Percentiles rank a stretch among this genome's conserved stretches.
Evolutionary conservation across 2,888 invertebrate species (phyloP).

Genomic region (Epinotia brunnichana): DNA sequence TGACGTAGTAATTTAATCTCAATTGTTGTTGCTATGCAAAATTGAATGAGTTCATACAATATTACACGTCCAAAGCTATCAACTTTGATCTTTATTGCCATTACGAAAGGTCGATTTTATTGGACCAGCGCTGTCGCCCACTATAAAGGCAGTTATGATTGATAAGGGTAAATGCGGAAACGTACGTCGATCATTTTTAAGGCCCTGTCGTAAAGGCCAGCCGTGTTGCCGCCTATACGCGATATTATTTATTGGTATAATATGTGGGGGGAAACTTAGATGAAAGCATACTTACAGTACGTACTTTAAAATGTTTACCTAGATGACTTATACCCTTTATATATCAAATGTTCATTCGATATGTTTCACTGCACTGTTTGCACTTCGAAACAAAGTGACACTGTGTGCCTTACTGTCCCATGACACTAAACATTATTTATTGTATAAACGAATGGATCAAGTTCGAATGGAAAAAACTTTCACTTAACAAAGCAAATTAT

Average conservation of each 20-base stretch:
- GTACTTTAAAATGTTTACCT: too few species aligned
- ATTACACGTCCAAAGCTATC: slow-evolving; percentile 9
- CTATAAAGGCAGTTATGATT: slow-evolving; percentile 43
- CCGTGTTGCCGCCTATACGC: slow-evolving; percentile 20
- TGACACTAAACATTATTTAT: too few species aligned
- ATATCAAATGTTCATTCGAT: too few species aligned
- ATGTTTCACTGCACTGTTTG: too few species aligned
- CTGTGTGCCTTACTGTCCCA: too few species aligned
- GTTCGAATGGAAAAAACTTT: too few species aligned
- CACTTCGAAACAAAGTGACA: too few species aligned
- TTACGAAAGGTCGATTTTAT: slow-evolving; percentile 27
- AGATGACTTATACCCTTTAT: too few species aligned
- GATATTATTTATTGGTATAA: slow-evolving; percentile 16
- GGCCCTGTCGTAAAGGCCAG: slow-evolving; percentile 36
- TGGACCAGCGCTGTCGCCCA: slow-evolving; percentile 24
- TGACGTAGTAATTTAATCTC: slow-evolving; percentile 7
- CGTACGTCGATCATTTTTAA: slow-evolving; percentile 43
- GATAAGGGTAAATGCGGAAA: slow-evolving; percentile 41
- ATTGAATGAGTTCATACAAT: slow-evolving; percentile 22
- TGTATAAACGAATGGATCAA: too few species aligned
- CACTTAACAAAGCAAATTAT: too few species aligned
- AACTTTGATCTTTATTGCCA: slow-evolving; percentile 30
- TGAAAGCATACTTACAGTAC: too few species aligned
- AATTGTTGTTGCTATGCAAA: slow-evolving; percentile 13
- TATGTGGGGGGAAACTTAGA: background rate